A percentile compares a stretch with the other conserved stretches of the same genome.
These are phyloP conservation scores for Hyperoplus immaculatus DNA, from an alignment of 2,797 vertebrate genomes.

Conservation along the genomic window DNA sequence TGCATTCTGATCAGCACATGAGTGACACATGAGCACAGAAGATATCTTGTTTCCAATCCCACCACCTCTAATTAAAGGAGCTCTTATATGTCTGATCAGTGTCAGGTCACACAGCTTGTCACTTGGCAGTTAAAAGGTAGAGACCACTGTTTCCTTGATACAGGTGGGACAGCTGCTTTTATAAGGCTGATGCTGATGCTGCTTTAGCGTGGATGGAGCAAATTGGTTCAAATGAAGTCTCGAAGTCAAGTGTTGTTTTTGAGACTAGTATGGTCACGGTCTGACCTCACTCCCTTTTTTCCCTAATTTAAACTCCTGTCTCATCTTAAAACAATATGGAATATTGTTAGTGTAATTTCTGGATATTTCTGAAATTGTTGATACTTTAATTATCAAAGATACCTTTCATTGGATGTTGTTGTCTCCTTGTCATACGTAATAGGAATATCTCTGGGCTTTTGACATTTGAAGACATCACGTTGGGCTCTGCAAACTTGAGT, in stretches of 20 bases:
- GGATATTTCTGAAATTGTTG: background rate
- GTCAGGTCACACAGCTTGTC: constrained; percentile 8
- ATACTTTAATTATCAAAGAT: background rate
- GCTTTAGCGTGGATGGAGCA: background rate
- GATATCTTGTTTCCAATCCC: constrained; percentile 4
- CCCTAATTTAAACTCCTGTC: background rate
- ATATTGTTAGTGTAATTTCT: background rate
- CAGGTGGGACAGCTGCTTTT: constrained; percentile 18
- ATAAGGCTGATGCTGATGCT: background rate
- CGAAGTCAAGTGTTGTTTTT: background rate
- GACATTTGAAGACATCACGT: background rate
- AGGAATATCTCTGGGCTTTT: background rate
- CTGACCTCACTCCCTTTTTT: background rate
- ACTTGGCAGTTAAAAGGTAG: background rate
- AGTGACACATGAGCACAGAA: constrained; percentile 21
- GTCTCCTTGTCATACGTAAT: background rate
- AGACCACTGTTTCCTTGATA: background rate
- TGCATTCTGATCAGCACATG: constrained; percentile 27
- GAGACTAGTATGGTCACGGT: background rate
- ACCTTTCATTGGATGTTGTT: background rate
- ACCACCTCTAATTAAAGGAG: constrained; percentile 18
- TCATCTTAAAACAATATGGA: background rate
- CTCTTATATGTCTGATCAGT: constrained; percentile 10
- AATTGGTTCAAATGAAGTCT: background rate
- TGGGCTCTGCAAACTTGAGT: background rate